These are phyloP conservation scores for Parazoanthus atlanticus DNA, from an alignment of 92 coral and sea anemone genomes.

Conservation along the genomic window DNA sequence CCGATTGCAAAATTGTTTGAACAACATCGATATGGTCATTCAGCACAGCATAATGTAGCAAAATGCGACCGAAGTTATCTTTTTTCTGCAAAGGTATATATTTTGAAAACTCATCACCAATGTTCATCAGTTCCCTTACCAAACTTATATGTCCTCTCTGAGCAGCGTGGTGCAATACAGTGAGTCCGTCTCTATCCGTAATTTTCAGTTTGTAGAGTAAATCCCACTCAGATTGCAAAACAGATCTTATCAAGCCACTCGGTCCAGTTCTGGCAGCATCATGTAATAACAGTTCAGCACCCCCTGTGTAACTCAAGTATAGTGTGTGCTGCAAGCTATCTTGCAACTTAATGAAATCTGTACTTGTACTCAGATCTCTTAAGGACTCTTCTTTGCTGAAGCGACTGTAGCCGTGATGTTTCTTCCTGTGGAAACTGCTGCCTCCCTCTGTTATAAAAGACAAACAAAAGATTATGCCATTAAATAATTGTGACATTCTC, in stretches of 20 bases:
- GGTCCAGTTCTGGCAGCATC: not conserved
- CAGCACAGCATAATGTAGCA: constrained; percentile 21
- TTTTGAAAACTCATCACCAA: not conserved
- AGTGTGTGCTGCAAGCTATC: not conserved
- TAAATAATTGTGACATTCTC: too few species aligned
- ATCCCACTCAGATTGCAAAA: too few species aligned
- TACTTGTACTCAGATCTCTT: not conserved
- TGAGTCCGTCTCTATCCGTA: not conserved
- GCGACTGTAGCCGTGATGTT: not conserved
- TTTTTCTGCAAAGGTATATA: not conserved
- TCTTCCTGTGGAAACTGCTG: not conserved
- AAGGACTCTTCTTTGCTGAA: not conserved
- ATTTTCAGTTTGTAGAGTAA: too few species aligned
- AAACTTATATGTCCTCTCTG: not conserved
- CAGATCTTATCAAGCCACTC: not conserved
- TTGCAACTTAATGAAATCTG: not conserved
- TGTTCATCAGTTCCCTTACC: not conserved
- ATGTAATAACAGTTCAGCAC: not conserved
- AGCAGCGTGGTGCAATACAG: not conserved
- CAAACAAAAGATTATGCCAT: too few species aligned
- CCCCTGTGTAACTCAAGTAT: not conserved
- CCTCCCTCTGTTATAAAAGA: not conserved
- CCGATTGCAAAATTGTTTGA: not conserved
- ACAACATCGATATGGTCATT: not conserved
- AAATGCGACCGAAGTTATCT: not conserved